Conservation (phyloP, 2,113 vertebrate species). For the Petrocephalus microphthalmus region DNA sequence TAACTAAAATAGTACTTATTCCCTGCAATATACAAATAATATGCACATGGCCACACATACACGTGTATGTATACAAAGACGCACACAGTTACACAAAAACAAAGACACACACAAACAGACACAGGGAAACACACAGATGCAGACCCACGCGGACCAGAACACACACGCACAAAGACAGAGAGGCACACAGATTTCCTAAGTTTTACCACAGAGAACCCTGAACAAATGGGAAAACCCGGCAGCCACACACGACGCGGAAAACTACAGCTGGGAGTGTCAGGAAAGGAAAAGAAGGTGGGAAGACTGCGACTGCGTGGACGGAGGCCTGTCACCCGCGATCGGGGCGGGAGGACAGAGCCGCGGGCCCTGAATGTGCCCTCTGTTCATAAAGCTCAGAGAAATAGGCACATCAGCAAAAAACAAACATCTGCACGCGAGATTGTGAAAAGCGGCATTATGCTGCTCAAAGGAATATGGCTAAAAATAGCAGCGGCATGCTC, state of each 20-base stretch:
- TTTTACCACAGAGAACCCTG: conserved; percentile 38
- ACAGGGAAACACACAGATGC: too few species aligned
- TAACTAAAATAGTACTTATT: too few species aligned
- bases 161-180: background rate
- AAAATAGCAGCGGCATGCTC: background rate
- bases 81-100: too few species aligned
- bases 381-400: conserved; percentile 12
- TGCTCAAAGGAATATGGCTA: background rate
- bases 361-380: background rate
- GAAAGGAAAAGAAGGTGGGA: conserved; percentile 35
- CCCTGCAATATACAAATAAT: too few species aligned
- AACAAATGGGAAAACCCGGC: conserved; percentile 38
- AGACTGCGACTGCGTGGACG: conserved; percentile 28
- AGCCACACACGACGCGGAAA: conserved; percentile 34
- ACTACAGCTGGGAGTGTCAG: conserved; percentile 51
- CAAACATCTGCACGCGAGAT: conserved; percentile 12
- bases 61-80: too few species aligned
- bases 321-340: conserved; percentile 31
- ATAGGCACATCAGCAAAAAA: conserved; percentile 18
- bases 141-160: too few species aligned
- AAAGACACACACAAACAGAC: too few species aligned
- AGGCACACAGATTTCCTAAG: conserved; percentile 56
- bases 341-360: background rate
- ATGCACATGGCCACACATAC: too few species aligned
- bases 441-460: background rate